A percentile compares a stretch with the other conserved stretches of the same genome.
Evolutionary conservation across 2,888 invertebrate genomes (phyloP).

Genomic region (Epinotia ramella): DNA sequence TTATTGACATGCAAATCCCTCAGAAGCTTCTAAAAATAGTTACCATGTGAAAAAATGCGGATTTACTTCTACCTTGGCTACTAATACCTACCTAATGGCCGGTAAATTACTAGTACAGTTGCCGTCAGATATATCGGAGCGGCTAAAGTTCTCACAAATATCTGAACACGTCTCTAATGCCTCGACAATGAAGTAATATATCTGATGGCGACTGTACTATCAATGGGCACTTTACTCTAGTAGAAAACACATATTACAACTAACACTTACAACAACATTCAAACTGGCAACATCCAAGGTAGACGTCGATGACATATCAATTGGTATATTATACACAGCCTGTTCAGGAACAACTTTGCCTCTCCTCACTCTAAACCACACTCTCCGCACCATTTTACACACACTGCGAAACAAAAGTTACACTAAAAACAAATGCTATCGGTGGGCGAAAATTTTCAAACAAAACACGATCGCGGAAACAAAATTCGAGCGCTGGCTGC

Average conservation of each 20-base stretch:
- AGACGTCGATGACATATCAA: conserved; percentile 69
- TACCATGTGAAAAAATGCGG: too few relatives aligned
- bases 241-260: neutral
- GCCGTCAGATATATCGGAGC: too few relatives aligned
- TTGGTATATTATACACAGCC: conserved; percentile 61
- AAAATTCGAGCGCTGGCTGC: conserved; percentile 31
- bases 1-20: too few relatives aligned
- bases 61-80: too few relatives aligned
- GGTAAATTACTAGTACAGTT: too few relatives aligned
- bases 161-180: too few relatives aligned
- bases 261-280: conserved; percentile 44
- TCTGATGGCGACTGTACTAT: too few relatives aligned
- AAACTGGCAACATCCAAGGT: conserved; percentile 75
- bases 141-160: too few relatives aligned
- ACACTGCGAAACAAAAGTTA: conserved; percentile 46
- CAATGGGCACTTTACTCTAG: too few relatives aligned
- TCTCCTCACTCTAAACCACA: conserved; percentile 71
- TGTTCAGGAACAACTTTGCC: conserved; percentile 74
- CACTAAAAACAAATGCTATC: conserved; percentile 14
- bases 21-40: too few relatives aligned
- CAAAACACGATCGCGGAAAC: conserved; percentile 25
- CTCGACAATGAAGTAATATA: too few relatives aligned
- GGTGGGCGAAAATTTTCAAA: neutral
- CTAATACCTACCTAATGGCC: too few relatives aligned
- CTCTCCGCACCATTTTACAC: conserved; percentile 71